Evolutionary conservation across 1,140 invertebrate species (phyloP).

Genomic region (Trachymyrmex septentrionalis): DNA sequence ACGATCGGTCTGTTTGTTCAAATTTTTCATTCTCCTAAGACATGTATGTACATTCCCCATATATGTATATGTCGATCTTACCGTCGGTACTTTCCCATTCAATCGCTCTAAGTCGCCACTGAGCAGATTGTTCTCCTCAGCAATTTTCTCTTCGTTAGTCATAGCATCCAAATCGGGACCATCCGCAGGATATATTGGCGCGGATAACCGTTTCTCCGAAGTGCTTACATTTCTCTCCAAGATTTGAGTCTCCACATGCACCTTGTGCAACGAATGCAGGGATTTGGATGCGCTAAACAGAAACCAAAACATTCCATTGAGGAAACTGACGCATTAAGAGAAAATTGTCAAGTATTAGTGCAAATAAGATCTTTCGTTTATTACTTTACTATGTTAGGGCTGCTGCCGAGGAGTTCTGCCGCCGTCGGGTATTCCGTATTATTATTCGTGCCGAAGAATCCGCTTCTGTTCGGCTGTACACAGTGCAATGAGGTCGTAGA

Average conservation of each 20-base stretch:
- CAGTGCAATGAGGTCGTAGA: conserved; percentile 82
- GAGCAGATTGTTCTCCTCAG: conserved; percentile 84
- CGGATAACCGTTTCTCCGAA: conserved; percentile 83
- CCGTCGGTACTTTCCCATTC: conserved; percentile 83
- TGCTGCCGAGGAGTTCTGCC: conserved; percentile 89
- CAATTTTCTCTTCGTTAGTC: conserved; percentile 79
- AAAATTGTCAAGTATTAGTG: conserved; percentile 12
- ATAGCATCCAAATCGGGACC: conserved; percentile 75
- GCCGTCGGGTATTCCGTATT: conserved; percentile 92
- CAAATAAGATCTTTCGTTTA: not conserved
- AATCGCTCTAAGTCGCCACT: conserved; percentile 82
- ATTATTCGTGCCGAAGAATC: conserved; percentile 89
- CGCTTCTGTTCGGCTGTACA: conserved; percentile 75
- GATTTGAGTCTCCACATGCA: conserved; percentile 68
- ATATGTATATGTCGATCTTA: conserved; percentile 65
- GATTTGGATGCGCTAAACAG: conserved; percentile 73
- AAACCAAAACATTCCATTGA: not conserved
- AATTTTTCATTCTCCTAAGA: not conserved
- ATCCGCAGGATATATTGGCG: conserved; percentile 79
- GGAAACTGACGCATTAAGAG: not conserved
- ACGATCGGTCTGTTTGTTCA: not conserved
- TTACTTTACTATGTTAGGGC: conserved; percentile 87
- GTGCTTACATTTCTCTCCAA: conserved; percentile 77
- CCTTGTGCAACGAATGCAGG: conserved; percentile 82
- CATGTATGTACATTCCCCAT: no score